These are phyloP conservation scores for Terebella lapidaria DNA, from an alignment of 2,888 invertebrate species.

Conservation along the genomic window DNA sequence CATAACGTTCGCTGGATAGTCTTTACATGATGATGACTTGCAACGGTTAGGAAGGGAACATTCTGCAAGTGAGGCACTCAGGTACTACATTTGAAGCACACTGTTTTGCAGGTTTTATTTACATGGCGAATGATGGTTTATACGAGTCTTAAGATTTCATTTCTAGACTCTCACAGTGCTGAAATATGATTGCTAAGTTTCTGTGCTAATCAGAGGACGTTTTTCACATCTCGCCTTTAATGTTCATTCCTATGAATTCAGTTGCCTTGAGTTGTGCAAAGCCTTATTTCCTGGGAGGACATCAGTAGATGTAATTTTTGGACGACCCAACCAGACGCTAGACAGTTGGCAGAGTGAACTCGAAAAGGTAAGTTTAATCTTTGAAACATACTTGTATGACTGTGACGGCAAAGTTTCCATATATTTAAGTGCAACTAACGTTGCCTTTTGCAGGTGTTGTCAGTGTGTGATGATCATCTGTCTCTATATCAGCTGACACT, in stretches of 20 bases:
- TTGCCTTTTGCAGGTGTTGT: background rate
- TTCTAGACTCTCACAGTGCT: too few relatives aligned
- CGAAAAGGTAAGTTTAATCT: conserved; percentile 24
- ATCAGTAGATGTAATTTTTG: conserved; percentile 51
- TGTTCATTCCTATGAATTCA: too few relatives aligned
- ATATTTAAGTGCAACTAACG: too few relatives aligned
- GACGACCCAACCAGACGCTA: conserved; percentile 42
- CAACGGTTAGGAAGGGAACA: conserved; percentile 40
- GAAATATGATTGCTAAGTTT: too few relatives aligned
- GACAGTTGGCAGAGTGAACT: conserved; percentile 39
- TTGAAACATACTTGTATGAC: background rate
- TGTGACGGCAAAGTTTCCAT: too few relatives aligned
- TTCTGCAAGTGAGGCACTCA: conserved; percentile 31
- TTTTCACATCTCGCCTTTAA: too few relatives aligned
- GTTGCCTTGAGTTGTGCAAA: conserved; percentile 37
- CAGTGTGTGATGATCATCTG: conserved; percentile 33
- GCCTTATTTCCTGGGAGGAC: conserved; percentile 34
- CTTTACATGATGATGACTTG: conserved; percentile 30
- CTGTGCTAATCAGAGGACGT: too few relatives aligned
- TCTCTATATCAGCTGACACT: conserved; percentile 46
- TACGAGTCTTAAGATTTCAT: too few relatives aligned
- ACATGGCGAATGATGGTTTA: too few relatives aligned
- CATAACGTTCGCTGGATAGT: conserved; percentile 29
- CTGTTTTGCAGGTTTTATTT: too few relatives aligned
- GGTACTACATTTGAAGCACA: too few relatives aligned